A percentile compares a stretch with the other conserved stretches of the same genome.
These are phyloP conservation scores for Tachystola acroxantha DNA, from an alignment of 2,888 invertebrate species.

Conservation along the genomic window DNA sequence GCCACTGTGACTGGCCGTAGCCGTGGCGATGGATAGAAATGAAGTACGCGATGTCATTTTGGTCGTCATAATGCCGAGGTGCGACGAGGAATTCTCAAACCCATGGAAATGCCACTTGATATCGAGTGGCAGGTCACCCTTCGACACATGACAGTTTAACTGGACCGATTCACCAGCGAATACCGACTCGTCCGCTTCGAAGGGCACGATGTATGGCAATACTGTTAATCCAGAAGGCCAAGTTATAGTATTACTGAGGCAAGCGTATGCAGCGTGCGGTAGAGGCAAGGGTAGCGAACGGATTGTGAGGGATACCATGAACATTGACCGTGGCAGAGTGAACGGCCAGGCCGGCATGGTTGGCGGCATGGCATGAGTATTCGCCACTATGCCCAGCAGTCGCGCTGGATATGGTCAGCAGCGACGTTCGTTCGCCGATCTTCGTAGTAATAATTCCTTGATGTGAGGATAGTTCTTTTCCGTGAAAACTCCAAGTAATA, in stretches of 20 bases:
- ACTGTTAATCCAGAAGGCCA: conserved; percentile 78
- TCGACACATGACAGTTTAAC: conserved; percentile 82
- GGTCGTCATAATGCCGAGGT: conserved; percentile 79
- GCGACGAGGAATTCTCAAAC: conserved; percentile 74
- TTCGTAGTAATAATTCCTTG: conserved; percentile 77
- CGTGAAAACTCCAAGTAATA: conserved; percentile 87
- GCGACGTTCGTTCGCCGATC: conserved; percentile 81
- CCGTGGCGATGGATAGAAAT: conserved; percentile 84
- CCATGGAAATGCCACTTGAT: conserved; percentile 88
- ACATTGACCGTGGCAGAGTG: conserved; percentile 81
- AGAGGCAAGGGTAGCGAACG: conserved; percentile 43
- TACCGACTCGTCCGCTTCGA: conserved; percentile 81
- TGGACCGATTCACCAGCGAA: conserved; percentile 84
- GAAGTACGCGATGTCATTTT: conserved; percentile 83
- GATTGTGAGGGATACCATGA: conserved; percentile 77
- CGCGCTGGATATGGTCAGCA: conserved; percentile 81
- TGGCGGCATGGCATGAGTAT: conserved; percentile 83
- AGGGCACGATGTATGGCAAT: conserved; percentile 82
- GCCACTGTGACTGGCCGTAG: conserved; percentile 84
- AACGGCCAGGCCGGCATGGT: conserved; percentile 81
- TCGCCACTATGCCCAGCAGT: conserved; percentile 83
- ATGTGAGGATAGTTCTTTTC: conserved; percentile 71
- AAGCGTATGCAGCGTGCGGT: conserved; percentile 74
- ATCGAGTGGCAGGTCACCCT: conserved; percentile 86
- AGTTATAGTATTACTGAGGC: conserved; percentile 58